Percentiles rank a stretch among this genome's conserved stretches.
These are phyloP conservation scores for Epinephelus lanceolatus DNA, from an alignment of 2,113 vertebrate genomes.

Conservation along the genomic window DNA sequence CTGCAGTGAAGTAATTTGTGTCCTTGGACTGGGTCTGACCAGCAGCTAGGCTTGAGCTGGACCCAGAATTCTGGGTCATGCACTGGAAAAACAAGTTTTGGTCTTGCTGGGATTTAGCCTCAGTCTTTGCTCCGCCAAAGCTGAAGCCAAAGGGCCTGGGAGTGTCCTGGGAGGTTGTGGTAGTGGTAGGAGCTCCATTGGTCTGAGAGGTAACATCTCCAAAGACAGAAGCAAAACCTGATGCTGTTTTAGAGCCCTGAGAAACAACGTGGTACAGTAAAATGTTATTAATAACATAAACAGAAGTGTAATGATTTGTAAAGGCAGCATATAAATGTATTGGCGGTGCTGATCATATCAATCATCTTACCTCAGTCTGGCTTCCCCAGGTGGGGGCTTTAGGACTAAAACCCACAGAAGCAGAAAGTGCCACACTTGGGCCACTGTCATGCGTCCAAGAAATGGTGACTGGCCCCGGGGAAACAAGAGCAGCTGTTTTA, in stretches of 20 bases:
- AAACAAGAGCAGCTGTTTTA: constrained; percentile 85
- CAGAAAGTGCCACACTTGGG: constrained; percentile 80
- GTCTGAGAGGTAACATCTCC: constrained; percentile 89
- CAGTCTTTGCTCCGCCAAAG: constrained; percentile 87
- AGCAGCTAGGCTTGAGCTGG: constrained; percentile 74
- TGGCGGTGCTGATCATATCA: not conserved
- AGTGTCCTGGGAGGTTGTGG: constrained; percentile 85
- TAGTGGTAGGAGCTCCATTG: constrained; percentile 88
- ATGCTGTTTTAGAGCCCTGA: constrained; percentile 89
- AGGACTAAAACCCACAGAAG: constrained; percentile 83
- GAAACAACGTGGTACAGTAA: constrained; percentile 18
- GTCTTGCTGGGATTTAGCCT: constrained; percentile 85
- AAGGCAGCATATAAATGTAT: not conserved
- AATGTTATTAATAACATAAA: not conserved
- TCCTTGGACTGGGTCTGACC: constrained; percentile 77
- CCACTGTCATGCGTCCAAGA: constrained; percentile 84
- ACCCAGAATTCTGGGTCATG: constrained; percentile 93
- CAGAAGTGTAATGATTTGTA: not conserved
- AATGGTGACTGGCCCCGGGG: constrained; percentile 88
- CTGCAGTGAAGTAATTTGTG: constrained; percentile 91
- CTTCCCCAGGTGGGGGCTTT: constrained; percentile 86
- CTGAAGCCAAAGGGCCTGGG: constrained; percentile 90
- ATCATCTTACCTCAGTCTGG: constrained; percentile 91
- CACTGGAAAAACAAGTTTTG: constrained; percentile 99
- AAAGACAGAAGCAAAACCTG: constrained; percentile 87